Evolutionary conservation across 2,113 vertebrate species (phyloP), one percentile per base, ranked within the genome.

Genomic region (Terrapene triunguis): DNA sequence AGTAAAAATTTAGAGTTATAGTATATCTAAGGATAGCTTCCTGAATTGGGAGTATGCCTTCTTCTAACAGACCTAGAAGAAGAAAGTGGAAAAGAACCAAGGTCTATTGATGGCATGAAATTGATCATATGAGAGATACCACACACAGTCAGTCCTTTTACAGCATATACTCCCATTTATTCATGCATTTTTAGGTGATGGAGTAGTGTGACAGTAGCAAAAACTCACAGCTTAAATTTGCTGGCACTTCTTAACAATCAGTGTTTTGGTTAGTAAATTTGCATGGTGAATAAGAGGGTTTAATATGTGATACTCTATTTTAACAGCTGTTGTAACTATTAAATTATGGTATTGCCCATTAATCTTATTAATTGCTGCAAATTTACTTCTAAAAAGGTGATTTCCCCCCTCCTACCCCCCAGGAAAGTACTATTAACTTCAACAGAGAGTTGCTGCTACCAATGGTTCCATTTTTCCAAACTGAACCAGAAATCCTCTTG

Each of bases 401-500:
- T 95, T 96, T 72, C 32, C 3, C 2, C 48, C 35, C 62, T 25
- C 44, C 2, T 69, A 10, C 81, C 78, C 9, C 9, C 9, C 32
- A 48, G n/a, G 83, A 82, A 95, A 93, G 14, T 21, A 83, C 89
- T 95, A 86, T 88, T 93, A 79, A 94, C 95, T 94, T 96, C 82
- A 95, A 62, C 42, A 89, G 80, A 93, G 85, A 78, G 53, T 93
- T 93, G 80, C n/a, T 74, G 24, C 55, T 85, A 48, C 82, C 88
- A n/a, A 44, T 96, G 38, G 21, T 96, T 93, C 21, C 21, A 53
- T 92, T 93, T 76, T 90, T 83, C 51, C 51, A 94, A 80, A 47
- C 78, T 87, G 3, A 3, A 81, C 92, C 21, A 24, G 86, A 90
- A 42, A 50, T 76, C 35, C 38, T 95, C 88, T 93, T 85, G 74